These are phyloP conservation scores for Oconnorella tubifera DNA, from an alignment of 2,888 invertebrate species.

Conservation along the genomic window DNA sequence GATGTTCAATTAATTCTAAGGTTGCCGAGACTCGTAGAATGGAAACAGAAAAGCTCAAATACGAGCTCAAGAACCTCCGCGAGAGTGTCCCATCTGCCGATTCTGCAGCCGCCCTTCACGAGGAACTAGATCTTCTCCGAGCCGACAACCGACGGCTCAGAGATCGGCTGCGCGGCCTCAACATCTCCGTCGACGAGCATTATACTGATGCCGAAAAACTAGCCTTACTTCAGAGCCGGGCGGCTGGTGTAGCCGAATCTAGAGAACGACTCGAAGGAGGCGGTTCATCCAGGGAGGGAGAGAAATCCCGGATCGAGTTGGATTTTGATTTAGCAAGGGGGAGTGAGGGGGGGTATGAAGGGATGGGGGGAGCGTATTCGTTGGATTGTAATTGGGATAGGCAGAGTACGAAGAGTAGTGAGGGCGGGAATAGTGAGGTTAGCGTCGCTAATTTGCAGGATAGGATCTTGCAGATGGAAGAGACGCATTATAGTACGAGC, in stretches of 20 bases:
- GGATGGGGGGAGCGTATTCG: conserved; percentile 26
- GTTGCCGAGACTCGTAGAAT: conserved; percentile 54
- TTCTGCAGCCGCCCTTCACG: conserved; percentile 37
- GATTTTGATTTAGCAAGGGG: not conserved
- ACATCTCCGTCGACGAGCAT: conserved; percentile 50
- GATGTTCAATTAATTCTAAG: too few species aligned
- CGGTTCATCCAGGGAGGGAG: not conserved
- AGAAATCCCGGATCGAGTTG: not conserved
- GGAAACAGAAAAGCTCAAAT: conserved; percentile 58
- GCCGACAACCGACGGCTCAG: conserved; percentile 53
- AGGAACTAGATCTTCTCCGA: conserved; percentile 48
- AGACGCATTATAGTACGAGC: conserved; percentile 68
- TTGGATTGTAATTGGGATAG: conserved; percentile 71
- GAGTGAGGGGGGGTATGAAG: not conserved
- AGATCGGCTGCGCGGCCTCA: conserved; percentile 54
- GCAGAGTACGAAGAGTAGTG: conserved; percentile 73
- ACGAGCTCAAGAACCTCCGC: conserved; percentile 56
- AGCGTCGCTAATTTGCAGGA: conserved; percentile 83
- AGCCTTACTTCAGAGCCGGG: conserved; percentile 45
- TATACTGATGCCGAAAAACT: conserved; percentile 57
- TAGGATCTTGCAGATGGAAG: conserved; percentile 87
- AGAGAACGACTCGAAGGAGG: not conserved
- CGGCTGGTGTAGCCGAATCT: not conserved
- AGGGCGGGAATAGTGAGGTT: conserved; percentile 69
- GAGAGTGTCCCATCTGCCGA: conserved; percentile 42